phyloP scores from a whole-genome alignment of 2,797 vertebrate species.

The Syngnathus acus region DNA sequence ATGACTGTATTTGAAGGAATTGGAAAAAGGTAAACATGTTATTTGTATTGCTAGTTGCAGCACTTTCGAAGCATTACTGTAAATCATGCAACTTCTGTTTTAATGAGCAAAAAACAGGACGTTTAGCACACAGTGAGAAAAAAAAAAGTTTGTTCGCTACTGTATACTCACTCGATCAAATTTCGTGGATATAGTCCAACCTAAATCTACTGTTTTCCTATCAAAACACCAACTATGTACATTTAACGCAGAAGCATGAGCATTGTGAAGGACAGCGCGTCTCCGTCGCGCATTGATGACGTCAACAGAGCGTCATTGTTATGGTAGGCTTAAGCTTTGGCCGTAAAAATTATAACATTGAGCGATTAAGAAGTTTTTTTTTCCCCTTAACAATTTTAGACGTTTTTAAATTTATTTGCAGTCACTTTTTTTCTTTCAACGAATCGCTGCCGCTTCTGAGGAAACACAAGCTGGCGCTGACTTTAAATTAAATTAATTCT shows the following conservation, averaged over 20 bases:
- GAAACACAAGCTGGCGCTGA: constrained; percentile 33
- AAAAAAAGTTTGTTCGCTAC: not conserved
- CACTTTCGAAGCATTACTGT: not conserved
- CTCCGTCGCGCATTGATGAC: constrained; percentile 52
- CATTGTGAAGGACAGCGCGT: constrained; percentile 47
- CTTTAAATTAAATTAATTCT: no score
- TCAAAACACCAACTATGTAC: not conserved
- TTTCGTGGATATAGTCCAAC: not conserved
- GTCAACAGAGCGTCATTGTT: not conserved
- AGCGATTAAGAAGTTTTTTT: no score
- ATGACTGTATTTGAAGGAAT: constrained; percentile 48
- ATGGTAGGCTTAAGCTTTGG: not conserved
- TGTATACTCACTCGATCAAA: constrained; percentile 17
- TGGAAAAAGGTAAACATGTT: not conserved
- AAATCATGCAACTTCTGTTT: not conserved
- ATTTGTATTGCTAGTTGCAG: not conserved
- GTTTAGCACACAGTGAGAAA: not conserved
- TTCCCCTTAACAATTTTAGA: no score
- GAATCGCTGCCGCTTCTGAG: not conserved
- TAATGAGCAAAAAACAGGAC: not conserved
- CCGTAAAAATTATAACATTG: not conserved
- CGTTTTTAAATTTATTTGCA: not conserved
- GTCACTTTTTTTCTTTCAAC: not conserved
- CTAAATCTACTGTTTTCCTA: accelerated
- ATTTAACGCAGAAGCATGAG: not conserved